Base-by-base conservation (phyloP, 1,140 invertebrate genomes). In the Hormaphis cornu region DNA sequence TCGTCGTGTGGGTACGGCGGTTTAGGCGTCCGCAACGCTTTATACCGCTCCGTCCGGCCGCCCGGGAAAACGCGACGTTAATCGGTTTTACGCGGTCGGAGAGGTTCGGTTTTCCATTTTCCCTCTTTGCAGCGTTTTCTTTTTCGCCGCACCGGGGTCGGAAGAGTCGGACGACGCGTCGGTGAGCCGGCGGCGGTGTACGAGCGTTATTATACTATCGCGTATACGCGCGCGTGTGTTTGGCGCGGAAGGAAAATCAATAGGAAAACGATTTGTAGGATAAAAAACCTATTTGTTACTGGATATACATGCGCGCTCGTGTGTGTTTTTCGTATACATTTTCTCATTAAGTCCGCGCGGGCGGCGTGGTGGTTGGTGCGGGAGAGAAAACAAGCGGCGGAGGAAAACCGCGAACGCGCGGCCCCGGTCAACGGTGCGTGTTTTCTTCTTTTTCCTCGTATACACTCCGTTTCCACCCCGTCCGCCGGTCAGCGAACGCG, bases 211-310 rank as follows among this genome's bases (percentile, higher is more conserved):
- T 58, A 40, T 56, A 24, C 16, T n/a, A 40, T 37, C n/a, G n/a
- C n/a, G n/a, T n/a, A n/a, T n/a, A n/a, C n/a, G n/a, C n/a, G n/a
- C n/a, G n/a, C n/a, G 40, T 40, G 54, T 58, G 40, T 40, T 56
- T 40, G 20, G 20, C 22, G 54, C 54, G 54, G 54, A 58, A 58
- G 20, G 35, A 58, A 58, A 58, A 58, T 58, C 54, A 58, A 58
- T 58, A 58, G 35, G 33, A 24, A 58, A 58, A 58, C 54, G 54
- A 58, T 58, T 58, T 58, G 54, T 58, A 58, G 54, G 54, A 58
- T 58, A 58, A 58, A 58, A 58, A 58, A 58, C 54, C 35, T 58
- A 58, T 58, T 58, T 40, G 54, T 58, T 58, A 58, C 20, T 58
- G 24, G 12, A 58, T n/a, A 35, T 12, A 26, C 8, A 5, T 61